Evolutionary conservation across 2,888 invertebrate species (phyloP).

Genomic region (Achlya flavicornis): DNA sequence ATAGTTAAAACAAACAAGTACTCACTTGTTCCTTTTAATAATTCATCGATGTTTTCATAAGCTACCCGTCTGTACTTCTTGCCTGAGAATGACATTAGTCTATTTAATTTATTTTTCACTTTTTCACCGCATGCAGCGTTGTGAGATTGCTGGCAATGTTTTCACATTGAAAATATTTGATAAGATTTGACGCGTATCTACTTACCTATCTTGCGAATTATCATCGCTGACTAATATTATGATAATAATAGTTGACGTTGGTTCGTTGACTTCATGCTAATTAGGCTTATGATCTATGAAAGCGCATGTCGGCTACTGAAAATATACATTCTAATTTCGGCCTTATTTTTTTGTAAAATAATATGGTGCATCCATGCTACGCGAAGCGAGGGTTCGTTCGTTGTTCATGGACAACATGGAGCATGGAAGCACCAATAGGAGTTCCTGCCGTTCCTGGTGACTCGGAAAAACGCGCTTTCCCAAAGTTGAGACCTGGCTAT

Average conservation of each 20-base stretch:
- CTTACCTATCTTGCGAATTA: background rate
- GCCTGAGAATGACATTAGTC: constrained; percentile 65
- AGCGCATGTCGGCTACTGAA: no score
- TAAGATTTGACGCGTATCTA: background rate
- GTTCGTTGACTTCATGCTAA: background rate
- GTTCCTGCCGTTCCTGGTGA: no score
- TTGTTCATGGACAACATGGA: no score
- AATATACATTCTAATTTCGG: no score
- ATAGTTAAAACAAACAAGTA: constrained; percentile 22
- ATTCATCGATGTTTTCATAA: constrained; percentile 61
- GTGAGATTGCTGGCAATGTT: background rate
- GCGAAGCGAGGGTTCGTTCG: no score
- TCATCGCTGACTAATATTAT: background rate
- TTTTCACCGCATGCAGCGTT: background rate
- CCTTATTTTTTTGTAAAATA: no score
- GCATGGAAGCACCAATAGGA: no score
- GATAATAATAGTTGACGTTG: background rate
- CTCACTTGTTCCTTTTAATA: constrained; percentile 61
- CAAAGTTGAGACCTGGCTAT: no score
- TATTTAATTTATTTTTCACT: background rate
- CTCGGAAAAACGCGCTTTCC: no score
- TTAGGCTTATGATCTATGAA: background rate
- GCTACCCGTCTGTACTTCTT: constrained; percentile 57
- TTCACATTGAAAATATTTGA: constrained; percentile 8
- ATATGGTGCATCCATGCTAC: no score